Conservation (phyloP, 92 coral and sea anemone species). For the Blastomussa wellsi region DNA sequence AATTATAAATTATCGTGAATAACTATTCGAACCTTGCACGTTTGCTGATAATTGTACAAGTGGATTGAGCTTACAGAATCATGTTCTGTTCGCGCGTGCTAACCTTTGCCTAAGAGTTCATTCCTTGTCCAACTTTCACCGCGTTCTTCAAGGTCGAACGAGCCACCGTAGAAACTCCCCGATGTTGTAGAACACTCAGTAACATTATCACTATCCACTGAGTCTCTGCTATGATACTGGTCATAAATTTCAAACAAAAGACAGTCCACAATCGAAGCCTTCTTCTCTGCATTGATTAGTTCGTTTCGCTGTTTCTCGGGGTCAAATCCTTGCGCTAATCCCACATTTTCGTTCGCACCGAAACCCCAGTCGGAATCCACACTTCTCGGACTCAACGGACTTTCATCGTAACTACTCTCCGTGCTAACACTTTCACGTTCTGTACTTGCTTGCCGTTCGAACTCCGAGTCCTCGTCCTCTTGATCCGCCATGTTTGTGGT, state of each 20-base stretch:
- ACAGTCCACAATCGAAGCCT: constrained; percentile 92
- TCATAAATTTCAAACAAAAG: constrained; percentile 93
- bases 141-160: constrained; percentile 98
- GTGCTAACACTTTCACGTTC: constrained; percentile 74
- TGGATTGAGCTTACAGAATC: not conserved
- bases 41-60: not conserved
- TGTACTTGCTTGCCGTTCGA: constrained; percentile 60
- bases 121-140: constrained; percentile 92
- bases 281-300: constrained; percentile 60
- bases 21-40: not conserved
- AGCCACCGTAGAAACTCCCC: constrained; percentile 90
- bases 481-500: constrained; percentile 79
- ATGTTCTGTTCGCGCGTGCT: not conserved
- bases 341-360: constrained; percentile 63
- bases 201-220: constrained; percentile 96
- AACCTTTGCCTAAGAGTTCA: constrained; percentile 88
- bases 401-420: constrained; percentile 80
- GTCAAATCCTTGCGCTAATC: constrained; percentile 47
- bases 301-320: constrained; percentile 57
- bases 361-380: constrained; percentile 95
- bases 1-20: not conserved
- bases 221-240: constrained; percentile 92
- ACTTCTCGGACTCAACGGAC: constrained; percentile 91
- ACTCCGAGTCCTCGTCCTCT: constrained; percentile 60
- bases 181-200: constrained; percentile 98